These are phyloP conservation scores for Microchrysa polita DNA, from an alignment of 2,888 invertebrate species.

Conservation along the genomic window DNA sequence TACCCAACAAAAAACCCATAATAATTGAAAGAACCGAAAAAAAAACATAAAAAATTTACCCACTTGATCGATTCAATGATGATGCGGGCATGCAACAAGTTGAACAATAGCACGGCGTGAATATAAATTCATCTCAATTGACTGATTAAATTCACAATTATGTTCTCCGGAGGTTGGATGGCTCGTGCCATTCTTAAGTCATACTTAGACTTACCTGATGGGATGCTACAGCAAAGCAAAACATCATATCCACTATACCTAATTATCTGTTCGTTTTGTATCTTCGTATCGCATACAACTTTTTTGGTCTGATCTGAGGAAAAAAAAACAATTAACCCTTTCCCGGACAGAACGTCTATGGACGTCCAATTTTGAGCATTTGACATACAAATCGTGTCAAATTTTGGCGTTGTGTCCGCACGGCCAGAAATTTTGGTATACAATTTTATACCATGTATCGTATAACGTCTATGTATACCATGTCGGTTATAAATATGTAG, in stretches of 20 bases:
- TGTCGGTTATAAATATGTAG: no score
- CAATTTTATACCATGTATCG: no score
- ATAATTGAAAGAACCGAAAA: slow-evolving; percentile 1
- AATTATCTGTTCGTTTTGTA: slow-evolving; percentile 2
- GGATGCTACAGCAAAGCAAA: neutral
- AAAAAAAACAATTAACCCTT: no score
- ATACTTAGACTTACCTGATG: neutral
- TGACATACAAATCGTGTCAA: no score
- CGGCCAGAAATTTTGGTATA: no score
- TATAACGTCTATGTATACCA: no score
- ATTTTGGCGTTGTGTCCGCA: no score
- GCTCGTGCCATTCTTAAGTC: slow-evolving; percentile 38
- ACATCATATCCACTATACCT: neutral
- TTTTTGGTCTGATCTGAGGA: slow-evolving; percentile 28
- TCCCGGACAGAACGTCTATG: no score
- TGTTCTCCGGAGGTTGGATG: slow-evolving; percentile 29
- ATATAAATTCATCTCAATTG: slow-evolving; percentile 43
- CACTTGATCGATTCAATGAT: slow-evolving; percentile 33
- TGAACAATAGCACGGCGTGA: slow-evolving; percentile 39
- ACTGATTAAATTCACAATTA: slow-evolving; percentile 45
- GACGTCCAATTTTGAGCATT: no score
- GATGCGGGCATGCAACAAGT: neutral
- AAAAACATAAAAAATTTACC: slow-evolving; percentile 33
- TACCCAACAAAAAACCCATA: neutral
- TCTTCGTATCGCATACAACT: slow-evolving; percentile 39